A percentile compares a stretch with the other conserved stretches of the same genome.
phyloP scores from a whole-genome alignment of 2,113 vertebrate species.

The Paradoxurus hermaphroditus region DNA sequence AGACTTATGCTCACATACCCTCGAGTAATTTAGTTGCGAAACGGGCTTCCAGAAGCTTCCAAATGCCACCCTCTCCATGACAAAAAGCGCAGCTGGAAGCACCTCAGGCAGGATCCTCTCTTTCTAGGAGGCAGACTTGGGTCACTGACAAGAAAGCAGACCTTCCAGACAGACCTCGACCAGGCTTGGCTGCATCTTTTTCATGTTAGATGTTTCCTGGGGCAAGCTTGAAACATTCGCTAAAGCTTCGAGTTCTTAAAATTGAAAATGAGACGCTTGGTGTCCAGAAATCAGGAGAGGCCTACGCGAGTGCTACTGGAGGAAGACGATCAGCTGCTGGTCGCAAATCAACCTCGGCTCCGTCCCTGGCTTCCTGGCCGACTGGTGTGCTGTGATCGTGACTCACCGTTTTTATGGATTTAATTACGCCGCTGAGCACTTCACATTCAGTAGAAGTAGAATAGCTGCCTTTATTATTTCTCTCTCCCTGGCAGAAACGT shows the following conservation, averaged over 20 bases:
- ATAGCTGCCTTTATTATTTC: slow-evolving; percentile 49
- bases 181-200: slow-evolving; percentile 49
- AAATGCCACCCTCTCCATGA: neutral
- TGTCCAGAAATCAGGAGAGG: neutral
- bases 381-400: neutral
- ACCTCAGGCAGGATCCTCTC: neutral
- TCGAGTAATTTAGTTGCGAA: neutral
- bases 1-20: neutral
- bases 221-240: slow-evolving; percentile 22
- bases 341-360: neutral
- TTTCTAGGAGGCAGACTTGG: neutral
- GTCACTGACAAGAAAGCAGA: slow-evolving; percentile 35
- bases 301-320: neutral
- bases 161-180: slow-evolving; percentile 28
- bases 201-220: neutral
- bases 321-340: neutral
- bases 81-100: neutral
- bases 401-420: slow-evolving; percentile 44
- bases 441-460: neutral
- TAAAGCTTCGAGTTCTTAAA: neutral
- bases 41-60: neutral
- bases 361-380: neutral
- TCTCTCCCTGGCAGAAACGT: neutral
- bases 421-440: neutral
- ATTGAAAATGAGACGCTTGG: neutral